Base-by-base conservation (phyloP, 2,888 invertebrate genomes). In the Agapetus fuscipes region DNA sequence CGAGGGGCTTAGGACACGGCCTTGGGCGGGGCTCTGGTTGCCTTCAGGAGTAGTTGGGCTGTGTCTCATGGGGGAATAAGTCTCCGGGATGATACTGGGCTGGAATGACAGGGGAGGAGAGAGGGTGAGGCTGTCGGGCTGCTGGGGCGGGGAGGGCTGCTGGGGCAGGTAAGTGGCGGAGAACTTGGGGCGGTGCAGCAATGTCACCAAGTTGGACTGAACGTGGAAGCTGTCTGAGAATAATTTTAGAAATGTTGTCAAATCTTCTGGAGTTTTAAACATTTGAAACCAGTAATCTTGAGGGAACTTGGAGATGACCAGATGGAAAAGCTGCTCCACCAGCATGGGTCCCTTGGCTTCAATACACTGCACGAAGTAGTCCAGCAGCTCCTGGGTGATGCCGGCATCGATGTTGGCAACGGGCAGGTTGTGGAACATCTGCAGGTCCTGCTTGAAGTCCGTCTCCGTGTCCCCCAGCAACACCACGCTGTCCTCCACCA, bases 211-310 rank as follows among this genome's bases (percentile, higher is more conserved):
- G 69, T 94, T 93, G 37, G 89, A 79, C 59, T 94, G 91, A 46
- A 95, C 89, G 59, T 89, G 87, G 64, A 94, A 94, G 53, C 88
- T 81, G 60, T 93, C 88, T n/a, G 91, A 85, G 59, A 94, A 91
- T 66, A 95, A 78, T 60, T 89, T 84, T 37, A 95, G 68, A 59
- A 95, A 94, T 32, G 91, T 90, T 34, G 83, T 80, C 50, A 95
- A 69, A 63, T 95, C 94, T 39, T 83, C 83, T 0, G 89, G 82
- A 3, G 88, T 91, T 58, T 91, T 91, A 55, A 94, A 93, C 67
- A 93, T 82, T 54, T 81, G 82, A 53, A 82, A 76, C 83, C 86
- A 88, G 50, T 79, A 76, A 48, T 83, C 82, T 55, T 81, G 79
- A 4, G 82, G 79, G 53, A 83, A 84, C 49, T 78, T 77, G 4